Base-by-base conservation (phyloP, 2,797 vertebrate genomes). In the Geotrypetes seraphini region DNA sequence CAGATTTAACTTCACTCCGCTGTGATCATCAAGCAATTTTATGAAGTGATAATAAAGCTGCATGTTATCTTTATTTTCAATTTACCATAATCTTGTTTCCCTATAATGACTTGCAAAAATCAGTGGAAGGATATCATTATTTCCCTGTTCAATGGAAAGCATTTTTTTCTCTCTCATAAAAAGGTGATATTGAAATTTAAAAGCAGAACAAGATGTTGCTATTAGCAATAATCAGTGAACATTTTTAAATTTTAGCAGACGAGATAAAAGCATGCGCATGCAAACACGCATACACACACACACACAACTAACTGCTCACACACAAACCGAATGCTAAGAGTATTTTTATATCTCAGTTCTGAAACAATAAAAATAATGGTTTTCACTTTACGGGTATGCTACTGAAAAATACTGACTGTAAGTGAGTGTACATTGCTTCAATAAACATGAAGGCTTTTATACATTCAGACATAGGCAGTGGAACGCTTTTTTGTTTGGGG, bases 11-110 rank as follows among this genome's bases (percentile, higher is more conserved):
- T 33, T 33, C 22, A 16, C 47, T 39, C 10, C 33, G 19, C 38
- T 48, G 36, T 49, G 43, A 46, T 17, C 29, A 43, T 48, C 22
- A 39, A 57, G 8, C 48, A 45, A n/a, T n/a, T n/a, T 25, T 47
- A 40, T 41, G 34, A 56, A 17, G 22, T 8, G 16, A 16, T 30
- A 44, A 42, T 22, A 23, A 50, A 39, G 31, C 11, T 49, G 33
- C 8, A 29, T 0, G 4, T 36, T 31, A 16, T 2, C 14, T 35
- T 57, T 28, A 34, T 22, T 33, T 53, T 19, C 39, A 36, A 42
- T 27, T 23, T 14, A 38, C 9, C 2, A 28, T 10, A 5, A 6
- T n/a, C 39, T 50, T 29, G 6, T 5, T 32, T 24, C 6, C 2
- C 11, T 44, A n/a, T n/a, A n/a, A 24, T 21, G 28, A 14, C 21